Evolutionary conservation across 2,797 vertebrate species (phyloP).

Genomic region (Botia almorhae): DNA sequence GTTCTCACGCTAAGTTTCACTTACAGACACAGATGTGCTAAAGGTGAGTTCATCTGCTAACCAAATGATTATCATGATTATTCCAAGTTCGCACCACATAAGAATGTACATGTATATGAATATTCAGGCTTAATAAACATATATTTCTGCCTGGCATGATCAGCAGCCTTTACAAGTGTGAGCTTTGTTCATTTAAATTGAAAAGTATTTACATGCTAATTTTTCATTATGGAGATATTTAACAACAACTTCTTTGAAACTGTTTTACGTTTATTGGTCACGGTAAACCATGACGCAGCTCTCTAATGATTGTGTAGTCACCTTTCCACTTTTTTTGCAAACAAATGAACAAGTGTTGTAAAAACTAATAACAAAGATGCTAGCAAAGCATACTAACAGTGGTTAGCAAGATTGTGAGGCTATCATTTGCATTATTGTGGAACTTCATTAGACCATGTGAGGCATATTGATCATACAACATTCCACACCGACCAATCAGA

Average conservation of each 20-base stretch:
- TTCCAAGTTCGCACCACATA: neutral
- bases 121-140: no score
- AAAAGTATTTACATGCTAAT: no score
- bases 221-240: no score
- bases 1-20: constrained; percentile 44
- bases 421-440: neutral
- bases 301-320: no score
- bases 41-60: neutral
- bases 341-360: neutral
- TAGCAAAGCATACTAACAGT: neutral
- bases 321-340: no score
- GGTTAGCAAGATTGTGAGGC: no score
- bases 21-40: neutral
- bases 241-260: no score
- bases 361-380: neutral
- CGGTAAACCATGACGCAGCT: no score
- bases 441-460: neutral
- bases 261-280: no score
- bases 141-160: no score
- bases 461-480: neutral
- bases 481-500: neutral
- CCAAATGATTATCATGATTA: constrained; percentile 11
- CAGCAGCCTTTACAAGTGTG: no score
- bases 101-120: neutral
- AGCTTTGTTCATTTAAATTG: no score